Base-by-base conservation (phyloP, 2,888 invertebrate species). In the Lasioglossum marginatum region DNA sequence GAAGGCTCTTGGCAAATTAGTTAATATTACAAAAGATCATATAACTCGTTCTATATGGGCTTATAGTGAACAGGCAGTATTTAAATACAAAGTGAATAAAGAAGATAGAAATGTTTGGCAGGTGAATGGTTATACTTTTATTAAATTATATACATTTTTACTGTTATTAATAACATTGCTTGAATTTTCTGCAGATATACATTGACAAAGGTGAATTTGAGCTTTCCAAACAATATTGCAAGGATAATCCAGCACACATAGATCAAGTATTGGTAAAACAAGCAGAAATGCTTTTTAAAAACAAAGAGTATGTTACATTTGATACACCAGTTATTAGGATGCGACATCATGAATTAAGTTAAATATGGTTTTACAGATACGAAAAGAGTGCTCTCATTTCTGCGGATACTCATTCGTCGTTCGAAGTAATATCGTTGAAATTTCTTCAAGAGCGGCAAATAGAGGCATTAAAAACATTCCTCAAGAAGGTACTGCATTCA, bases 351-450 rank as follows among this genome's bases (percentile, higher is more conserved):
- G 37, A 31, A 23, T 19, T 79, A 34, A 66, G 48, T 86, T 75
- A 40, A 79, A 77, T 48, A 37, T 70, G 45, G 73, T 79, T 83
- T 92, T 90, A 37, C 78, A 96, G 96, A 77, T 99, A 97, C 92
- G 97, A 97, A 83, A 96, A 97, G 90, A 98, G 99, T 94, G 99
- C 99, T 0, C 96, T 97, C 91, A 97, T 98, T 89, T 99, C 97
- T 94, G 98, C 99, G 0, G 97, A 98, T 92, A 99, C 99, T 0
- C 97, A 98, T 91, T 97, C 98, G 68, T 98, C 99, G 34, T 99
- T 99, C 94, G 99, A 99, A 95, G 98, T 98, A 91, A 97, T 99
- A 60, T 98, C 99, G 79, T 96, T 99, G 19, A 99, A 99, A 94
- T 99, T 99, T 94, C 96, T 99, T 31, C 97, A 98, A 94, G 96